Percentiles rank a stretch among this genome's conserved stretches.
Conservation (phyloP, 64 coral and sea anemone genomes). For the Astreopora myriophthalma region DNA sequence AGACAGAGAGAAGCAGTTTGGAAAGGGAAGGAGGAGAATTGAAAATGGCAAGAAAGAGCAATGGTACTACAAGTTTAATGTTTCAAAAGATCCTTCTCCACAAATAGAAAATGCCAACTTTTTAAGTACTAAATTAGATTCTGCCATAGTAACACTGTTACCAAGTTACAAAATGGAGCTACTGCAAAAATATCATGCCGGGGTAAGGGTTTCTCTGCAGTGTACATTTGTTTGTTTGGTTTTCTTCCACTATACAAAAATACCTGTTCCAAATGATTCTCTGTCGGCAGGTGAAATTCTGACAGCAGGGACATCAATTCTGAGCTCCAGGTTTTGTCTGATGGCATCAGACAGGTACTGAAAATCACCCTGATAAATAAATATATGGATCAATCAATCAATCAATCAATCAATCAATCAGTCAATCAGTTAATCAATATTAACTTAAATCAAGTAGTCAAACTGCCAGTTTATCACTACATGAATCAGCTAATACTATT, state of each 20-base stretch:
- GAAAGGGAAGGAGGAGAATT: background rate
- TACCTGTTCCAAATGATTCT: slow-evolving; percentile 18
- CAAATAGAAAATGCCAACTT: too few relatives aligned
- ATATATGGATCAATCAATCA: background rate
- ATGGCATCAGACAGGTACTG: slow-evolving; percentile 65
- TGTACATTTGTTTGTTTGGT: background rate
- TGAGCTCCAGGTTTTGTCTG: slow-evolving; percentile 59
- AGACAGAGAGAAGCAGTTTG: background rate
- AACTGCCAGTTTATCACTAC: background rate
- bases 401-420: background rate
- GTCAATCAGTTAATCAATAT: background rate
- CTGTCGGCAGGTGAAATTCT: background rate
- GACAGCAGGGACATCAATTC: slow-evolving; percentile 44
- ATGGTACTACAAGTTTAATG: too few relatives aligned
- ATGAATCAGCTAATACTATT: background rate
- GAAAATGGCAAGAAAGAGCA: too few relatives aligned
- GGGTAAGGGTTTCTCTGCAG: too few relatives aligned
- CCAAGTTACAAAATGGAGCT: too few relatives aligned
- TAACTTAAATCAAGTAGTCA: background rate
- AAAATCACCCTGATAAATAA: background rate
- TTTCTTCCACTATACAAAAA: background rate
- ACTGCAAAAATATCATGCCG: too few relatives aligned
- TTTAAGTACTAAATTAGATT: too few relatives aligned
- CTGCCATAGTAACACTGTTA: too few relatives aligned
- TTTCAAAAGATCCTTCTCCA: too few relatives aligned